Conservation (phyloP, 1,140 invertebrate species). For the Neelides sp. region DNA sequence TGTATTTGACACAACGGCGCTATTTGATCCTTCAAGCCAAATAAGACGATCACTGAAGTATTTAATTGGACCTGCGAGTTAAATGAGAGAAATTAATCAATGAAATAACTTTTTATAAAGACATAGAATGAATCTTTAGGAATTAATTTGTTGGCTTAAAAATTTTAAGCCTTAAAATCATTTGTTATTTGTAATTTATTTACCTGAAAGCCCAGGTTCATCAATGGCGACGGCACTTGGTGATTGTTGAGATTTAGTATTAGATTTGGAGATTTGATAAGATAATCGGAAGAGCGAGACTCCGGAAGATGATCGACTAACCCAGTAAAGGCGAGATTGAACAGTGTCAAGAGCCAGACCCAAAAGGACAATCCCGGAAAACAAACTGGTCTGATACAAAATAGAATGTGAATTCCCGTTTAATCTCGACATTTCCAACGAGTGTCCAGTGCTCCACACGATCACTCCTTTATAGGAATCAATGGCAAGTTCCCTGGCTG, state of each 20-base stretch:
- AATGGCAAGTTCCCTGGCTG: constrained; percentile 64
- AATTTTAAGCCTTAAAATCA: constrained; percentile 14
- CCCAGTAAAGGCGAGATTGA: constrained; percentile 61
- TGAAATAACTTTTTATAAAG: constrained; percentile 11
- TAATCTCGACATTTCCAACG: constrained; percentile 60
- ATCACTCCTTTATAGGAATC: constrained; percentile 67
- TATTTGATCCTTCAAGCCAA: constrained; percentile 63
- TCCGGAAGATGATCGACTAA: constrained; percentile 59
- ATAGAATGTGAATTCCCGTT: constrained; percentile 45
- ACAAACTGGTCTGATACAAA: constrained; percentile 44
- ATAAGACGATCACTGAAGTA: constrained; percentile 65
- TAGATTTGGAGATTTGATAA: constrained; percentile 22
- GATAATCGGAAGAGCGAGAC: constrained; percentile 52
- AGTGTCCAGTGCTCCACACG: constrained; percentile 74
- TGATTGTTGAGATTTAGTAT: background rate
- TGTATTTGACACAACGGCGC: constrained; percentile 63
- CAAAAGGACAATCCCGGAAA: constrained; percentile 62
- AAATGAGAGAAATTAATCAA: no score
- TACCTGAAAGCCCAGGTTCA: constrained; percentile 11
- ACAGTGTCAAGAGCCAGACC: constrained; percentile 66
- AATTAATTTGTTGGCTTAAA: constrained; percentile 37
- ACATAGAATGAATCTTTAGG: constrained; percentile 37
- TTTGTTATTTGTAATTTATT: background rate
- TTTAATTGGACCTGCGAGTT: constrained; percentile 51
- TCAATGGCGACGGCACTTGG: constrained; percentile 14